Conservation (phyloP, 1,140 invertebrate genomes). For the Ooceraea biroi region DNA sequence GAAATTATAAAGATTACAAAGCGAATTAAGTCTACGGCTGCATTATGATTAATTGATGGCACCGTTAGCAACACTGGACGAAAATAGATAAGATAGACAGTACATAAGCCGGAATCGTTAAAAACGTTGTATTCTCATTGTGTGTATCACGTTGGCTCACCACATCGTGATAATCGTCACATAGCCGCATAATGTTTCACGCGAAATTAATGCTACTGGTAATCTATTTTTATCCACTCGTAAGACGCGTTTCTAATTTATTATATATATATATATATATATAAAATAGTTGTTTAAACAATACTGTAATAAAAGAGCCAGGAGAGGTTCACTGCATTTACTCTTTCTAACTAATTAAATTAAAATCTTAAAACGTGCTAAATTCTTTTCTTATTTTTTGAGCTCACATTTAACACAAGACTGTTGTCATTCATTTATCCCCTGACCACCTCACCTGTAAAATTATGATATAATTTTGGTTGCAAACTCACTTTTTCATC, state of each 20-base stretch:
- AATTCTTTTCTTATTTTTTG: not conserved
- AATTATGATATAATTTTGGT: not conserved
- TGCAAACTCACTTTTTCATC: conserved; percentile 82
- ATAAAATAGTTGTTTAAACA: not conserved
- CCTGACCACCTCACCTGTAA: not conserved
- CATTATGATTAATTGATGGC: conserved; percentile 32
- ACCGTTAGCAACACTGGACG: not conserved
- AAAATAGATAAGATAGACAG: conserved; percentile 29
- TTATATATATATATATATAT: not conserved
- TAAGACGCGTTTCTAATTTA: not conserved
- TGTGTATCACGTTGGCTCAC: conserved; percentile 15
- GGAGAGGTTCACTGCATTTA: too few species aligned
- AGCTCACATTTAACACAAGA: not conserved
- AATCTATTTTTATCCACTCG: not conserved
- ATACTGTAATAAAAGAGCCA: too few species aligned
- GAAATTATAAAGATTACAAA: conserved; percentile 3
- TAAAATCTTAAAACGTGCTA: not conserved
- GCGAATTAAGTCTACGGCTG: not conserved
- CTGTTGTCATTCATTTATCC: not conserved
- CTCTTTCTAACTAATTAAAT: too few species aligned
- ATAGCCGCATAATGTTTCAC: conserved; percentile 32
- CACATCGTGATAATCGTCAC: conserved; percentile 48
- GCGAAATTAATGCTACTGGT: conserved; percentile 14
- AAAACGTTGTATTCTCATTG: conserved; percentile 13
- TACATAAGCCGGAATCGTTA: conserved; percentile 28